These are phyloP conservation scores for Platyrinchus mystaceus DNA, from an alignment of 2,797 vertebrate genomes.

Conservation along the genomic window DNA sequence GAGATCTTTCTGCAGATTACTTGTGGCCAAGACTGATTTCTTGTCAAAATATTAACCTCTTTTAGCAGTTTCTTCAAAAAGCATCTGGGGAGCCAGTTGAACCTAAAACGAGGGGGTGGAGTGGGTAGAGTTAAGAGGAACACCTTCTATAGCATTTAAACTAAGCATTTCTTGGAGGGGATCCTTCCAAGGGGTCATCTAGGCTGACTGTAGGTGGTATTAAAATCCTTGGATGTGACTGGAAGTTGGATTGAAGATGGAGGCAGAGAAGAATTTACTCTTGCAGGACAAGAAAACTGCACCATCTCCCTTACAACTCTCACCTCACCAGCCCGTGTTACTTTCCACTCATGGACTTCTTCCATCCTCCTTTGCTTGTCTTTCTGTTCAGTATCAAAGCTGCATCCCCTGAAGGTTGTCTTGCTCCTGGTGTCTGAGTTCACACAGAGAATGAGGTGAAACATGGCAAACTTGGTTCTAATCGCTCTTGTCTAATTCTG, in stretches of 20 bases:
- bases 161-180: not conserved
- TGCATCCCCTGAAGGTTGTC: not conserved
- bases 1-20: not conserved
- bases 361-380: not conserved
- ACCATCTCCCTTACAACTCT: not conserved
- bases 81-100: not conserved
- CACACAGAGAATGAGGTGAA: conserved; percentile 17
- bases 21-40: not conserved
- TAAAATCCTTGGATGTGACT: not conserved
- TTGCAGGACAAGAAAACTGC: not conserved
- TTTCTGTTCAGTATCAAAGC: not conserved
- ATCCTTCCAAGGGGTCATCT: not conserved
- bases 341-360: not conserved
- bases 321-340: not conserved
- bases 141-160: not conserved
- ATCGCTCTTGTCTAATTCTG: conserved; percentile 36
- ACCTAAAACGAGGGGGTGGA: not conserved
- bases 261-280: not conserved
- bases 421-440: not conserved
- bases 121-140: not conserved
- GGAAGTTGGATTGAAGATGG: not conserved
- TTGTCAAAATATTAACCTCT: not conserved
- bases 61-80: not conserved
- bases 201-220: not conserved
- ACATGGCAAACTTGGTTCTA: conserved; percentile 31